These are phyloP conservation scores for Sakesphorus luctuosus DNA, from an alignment of 2,113 vertebrate genomes.

Conservation along the genomic window DNA sequence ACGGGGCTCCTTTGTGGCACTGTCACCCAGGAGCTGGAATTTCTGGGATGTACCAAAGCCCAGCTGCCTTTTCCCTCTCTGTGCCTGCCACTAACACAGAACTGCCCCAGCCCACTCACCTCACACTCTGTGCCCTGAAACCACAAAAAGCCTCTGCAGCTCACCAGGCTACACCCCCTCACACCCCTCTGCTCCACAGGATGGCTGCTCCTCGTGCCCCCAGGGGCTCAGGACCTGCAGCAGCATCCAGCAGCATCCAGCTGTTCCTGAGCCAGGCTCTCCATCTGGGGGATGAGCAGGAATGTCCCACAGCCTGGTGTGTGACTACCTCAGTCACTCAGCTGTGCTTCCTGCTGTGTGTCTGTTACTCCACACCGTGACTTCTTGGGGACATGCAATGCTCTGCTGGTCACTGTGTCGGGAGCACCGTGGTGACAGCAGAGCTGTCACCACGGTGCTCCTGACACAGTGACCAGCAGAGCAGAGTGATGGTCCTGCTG, in stretches of 20 bases:
- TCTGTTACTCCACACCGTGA: neutral
- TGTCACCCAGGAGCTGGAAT: neutral
- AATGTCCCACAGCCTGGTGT: neutral
- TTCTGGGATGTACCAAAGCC: neutral
- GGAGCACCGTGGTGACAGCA: neutral
- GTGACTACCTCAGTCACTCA: neutral
- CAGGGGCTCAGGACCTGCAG: neutral
- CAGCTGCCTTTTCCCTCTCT: neutral
- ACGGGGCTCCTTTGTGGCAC: fast-evolving
- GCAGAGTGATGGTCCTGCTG: neutral
- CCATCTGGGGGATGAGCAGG: neutral
- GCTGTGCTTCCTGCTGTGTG: fast-evolving
- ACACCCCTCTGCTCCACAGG: fast-evolving
- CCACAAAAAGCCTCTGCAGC: neutral
- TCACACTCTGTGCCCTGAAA: neutral
- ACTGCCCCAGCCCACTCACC: neutral
- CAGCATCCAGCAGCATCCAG: neutral
- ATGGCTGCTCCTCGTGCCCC: too few relatives aligned
- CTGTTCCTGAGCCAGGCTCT: neutral
- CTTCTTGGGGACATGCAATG: neutral
- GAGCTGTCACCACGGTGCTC: neutral
- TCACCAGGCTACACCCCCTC: neutral
- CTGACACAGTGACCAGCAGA: too few relatives aligned
- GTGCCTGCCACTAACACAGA: neutral
- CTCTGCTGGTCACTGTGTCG: neutral